Conservation (phyloP, 2,888 invertebrate species). For the Amphiduros pacificus region DNA sequence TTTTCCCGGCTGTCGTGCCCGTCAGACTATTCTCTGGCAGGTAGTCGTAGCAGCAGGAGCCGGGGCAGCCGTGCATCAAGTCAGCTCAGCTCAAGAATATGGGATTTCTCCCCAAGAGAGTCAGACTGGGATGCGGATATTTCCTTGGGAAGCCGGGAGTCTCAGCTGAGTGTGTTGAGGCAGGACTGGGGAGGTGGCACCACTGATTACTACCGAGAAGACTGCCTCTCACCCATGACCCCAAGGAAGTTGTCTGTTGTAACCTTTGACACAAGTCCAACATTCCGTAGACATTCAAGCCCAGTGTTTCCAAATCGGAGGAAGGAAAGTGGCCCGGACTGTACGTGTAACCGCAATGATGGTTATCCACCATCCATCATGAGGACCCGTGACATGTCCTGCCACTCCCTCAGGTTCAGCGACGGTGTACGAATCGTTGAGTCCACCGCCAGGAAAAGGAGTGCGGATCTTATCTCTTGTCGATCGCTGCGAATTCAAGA, state of each 20-base stretch:
- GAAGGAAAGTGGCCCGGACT: constrained; percentile 22
- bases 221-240: constrained; percentile 23
- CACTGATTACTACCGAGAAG: constrained; percentile 17
- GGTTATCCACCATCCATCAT: constrained; percentile 13
- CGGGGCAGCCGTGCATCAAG: constrained; percentile 32
- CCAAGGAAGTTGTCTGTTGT: constrained; percentile 28
- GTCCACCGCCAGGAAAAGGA: constrained; percentile 12
- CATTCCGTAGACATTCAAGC: constrained; percentile 30
- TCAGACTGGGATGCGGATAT: constrained; percentile 36
- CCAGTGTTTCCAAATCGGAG: constrained; percentile 23
- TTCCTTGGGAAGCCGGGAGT: constrained; percentile 30
- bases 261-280: constrained; percentile 28
- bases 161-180: constrained; percentile 29
- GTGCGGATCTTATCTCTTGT: constrained; percentile 13
- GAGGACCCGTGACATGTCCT: constrained; percentile 15
- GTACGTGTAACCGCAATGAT: constrained; percentile 12
- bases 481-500: constrained; percentile 10
- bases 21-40: constrained; percentile 31
- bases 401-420: constrained; percentile 14
- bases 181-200: constrained; percentile 33
- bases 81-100: constrained; percentile 30
- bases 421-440: constrained; percentile 18
- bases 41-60: constrained; percentile 29
- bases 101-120: constrained; percentile 34
- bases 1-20: constrained; percentile 32